A percentile compares a stretch with the other conserved stretches of the same genome.
Evolutionary conservation across 2,888 invertebrate genomes (phyloP).

Genomic region (Heliconius cydno): DNA sequence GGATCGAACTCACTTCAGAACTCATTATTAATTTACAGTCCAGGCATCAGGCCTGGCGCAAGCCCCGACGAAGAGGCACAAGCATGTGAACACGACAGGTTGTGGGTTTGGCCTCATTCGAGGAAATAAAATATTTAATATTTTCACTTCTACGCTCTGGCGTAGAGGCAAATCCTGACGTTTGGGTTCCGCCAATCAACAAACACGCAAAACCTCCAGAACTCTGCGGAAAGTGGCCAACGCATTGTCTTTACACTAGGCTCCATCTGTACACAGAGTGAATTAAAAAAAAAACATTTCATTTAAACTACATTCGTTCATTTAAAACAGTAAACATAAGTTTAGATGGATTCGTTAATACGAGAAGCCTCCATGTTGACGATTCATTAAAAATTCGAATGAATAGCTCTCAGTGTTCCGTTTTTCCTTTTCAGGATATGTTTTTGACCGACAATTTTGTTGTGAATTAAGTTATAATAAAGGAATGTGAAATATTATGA

Average conservation of each 20-base stretch:
- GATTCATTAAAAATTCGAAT: slow-evolving; percentile 15
- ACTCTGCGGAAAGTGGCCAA: accelerated
- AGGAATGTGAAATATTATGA: background rate
- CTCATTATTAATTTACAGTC: no score
- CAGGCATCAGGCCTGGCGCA: no score
- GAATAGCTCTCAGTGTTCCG: background rate
- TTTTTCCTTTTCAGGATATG: background rate
- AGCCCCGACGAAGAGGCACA: no score
- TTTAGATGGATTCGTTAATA: background rate
- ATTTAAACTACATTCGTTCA: background rate
- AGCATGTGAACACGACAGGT: no score
- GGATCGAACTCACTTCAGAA: no score
- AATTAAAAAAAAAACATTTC: background rate
- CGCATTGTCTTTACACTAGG: background rate
- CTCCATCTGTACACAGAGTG: background rate
- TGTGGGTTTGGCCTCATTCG: no score
- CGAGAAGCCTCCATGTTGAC: background rate
- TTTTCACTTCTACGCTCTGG: background rate
- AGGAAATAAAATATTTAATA: background rate
- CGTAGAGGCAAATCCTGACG: background rate
- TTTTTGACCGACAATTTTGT: slow-evolving; percentile 16
- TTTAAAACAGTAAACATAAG: background rate
- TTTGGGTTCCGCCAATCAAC: background rate
- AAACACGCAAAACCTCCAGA: background rate
- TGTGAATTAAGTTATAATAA: background rate